phyloP scores from a whole-genome alignment of 1,140 invertebrate genomes.

The Goniozus legneri region DNA sequence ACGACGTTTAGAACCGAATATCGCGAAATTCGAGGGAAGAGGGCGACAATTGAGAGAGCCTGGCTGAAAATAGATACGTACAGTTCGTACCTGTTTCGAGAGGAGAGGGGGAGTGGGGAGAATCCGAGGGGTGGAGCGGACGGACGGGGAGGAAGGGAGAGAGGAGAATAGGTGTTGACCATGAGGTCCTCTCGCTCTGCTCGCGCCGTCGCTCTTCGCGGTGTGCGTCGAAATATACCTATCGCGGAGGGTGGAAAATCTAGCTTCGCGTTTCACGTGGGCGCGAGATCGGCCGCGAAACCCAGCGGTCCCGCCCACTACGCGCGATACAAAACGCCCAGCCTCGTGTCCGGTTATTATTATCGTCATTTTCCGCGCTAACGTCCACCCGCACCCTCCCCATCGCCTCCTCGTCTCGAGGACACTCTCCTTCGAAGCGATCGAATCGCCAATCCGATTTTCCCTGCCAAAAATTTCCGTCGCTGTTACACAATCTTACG shows the following conservation, averaged over 20 bases:
- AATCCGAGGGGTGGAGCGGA: constrained; percentile 22
- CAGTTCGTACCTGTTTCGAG: too few species aligned
- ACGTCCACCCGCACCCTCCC: background rate
- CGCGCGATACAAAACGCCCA: constrained; percentile 31
- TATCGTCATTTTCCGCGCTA: constrained; percentile 12
- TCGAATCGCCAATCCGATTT: too few species aligned
- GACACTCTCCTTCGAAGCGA: background rate
- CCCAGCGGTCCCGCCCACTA: constrained; percentile 37
- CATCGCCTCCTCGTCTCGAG: background rate
- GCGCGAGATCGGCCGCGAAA: too few species aligned
- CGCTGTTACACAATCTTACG: too few species aligned
- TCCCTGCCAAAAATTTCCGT: too few species aligned
- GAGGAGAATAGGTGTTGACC: constrained; percentile 15
- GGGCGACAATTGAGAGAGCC: too few species aligned
- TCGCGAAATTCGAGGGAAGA: too few species aligned
- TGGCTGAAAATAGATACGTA: too few species aligned
- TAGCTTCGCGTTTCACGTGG: too few species aligned
- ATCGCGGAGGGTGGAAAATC: constrained; percentile 18
- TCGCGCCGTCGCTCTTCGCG: constrained; percentile 38
- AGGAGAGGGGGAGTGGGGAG: constrained; percentile 8
- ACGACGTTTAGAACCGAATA: too few species aligned
- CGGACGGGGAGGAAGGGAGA: constrained; percentile 23
- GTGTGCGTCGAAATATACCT: constrained; percentile 23
- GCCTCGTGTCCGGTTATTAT: constrained; percentile 20
- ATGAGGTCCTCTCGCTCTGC: too few species aligned